Evolutionary conservation across 2,888 invertebrate genomes (phyloP).

Genomic region (Nymphalis polychloros): DNA sequence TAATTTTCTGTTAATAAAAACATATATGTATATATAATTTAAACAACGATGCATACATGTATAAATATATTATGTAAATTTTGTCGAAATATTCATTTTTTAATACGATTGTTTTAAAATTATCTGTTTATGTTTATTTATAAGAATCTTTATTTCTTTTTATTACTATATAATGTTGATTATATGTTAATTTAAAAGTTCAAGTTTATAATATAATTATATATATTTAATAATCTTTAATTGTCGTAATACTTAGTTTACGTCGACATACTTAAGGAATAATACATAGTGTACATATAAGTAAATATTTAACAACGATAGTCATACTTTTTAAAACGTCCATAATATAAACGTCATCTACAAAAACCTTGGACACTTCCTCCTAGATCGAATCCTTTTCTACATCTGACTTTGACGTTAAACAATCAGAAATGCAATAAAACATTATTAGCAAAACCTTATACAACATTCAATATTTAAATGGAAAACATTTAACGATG

Average conservation of each 20-base stretch:
- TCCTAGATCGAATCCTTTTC: constrained; percentile 55
- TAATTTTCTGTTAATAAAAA: constrained; percentile 21
- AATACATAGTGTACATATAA: constrained; percentile 54
- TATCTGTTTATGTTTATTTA: constrained; percentile 17
- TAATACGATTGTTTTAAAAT: constrained; percentile 20
- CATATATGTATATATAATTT: constrained; percentile 23
- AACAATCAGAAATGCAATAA: constrained; percentile 58
- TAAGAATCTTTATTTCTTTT: constrained; percentile 11
- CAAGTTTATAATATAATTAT: constrained; percentile 22
- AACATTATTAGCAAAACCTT: constrained; percentile 58
- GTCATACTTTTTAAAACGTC: constrained; percentile 62
- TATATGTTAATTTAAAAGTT: constrained; percentile 29
- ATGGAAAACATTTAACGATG: constrained; percentile 73
- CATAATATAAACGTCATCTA: constrained; percentile 52
- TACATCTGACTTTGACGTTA: constrained; percentile 44
- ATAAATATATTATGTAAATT: constrained; percentile 38
- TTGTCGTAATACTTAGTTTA: constrained; percentile 46
- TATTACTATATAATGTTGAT: constrained; percentile 18
- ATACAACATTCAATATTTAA: constrained; percentile 64
- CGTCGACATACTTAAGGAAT: constrained; percentile 60
- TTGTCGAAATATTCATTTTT: constrained; percentile 35
- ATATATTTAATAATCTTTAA: constrained; percentile 21
- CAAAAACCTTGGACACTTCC: constrained; percentile 44
- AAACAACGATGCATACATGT: constrained; percentile 32
- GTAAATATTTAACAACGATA: constrained; percentile 74